Base-by-base conservation (phyloP, 2,888 invertebrate genomes). In the Crematogaster levior region DNA sequence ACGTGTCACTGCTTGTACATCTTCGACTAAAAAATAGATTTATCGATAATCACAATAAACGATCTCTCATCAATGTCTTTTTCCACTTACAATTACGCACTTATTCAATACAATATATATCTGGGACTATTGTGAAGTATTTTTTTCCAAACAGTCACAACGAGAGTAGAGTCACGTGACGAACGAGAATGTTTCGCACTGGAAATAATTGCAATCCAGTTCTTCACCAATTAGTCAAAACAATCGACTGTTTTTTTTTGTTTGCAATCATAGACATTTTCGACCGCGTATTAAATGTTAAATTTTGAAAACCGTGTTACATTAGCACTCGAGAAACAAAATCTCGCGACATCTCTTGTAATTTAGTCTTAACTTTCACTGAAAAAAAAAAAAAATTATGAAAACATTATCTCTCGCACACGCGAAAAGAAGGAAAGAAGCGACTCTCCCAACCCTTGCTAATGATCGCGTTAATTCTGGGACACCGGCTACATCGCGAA, bases 401-500 rank as follows among this genome's bases (percentile, higher is more conserved):
- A 18, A 61, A 61, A 21, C 10, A 51, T 37, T 37, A n/a, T 51
- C 34, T 30, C 51, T 34, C 10, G 12, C 53, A 3, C 37, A 10
- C 18, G n/a, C n/a, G n/a, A 3, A 70, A 24, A 24, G 4, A n/a
- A 58, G 15, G 12, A 18, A 56, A 72, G 1, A 74, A 30, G 10
- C 18, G 12, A 34, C 18, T 5, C 9, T 12, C 37, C 30, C 24
- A 7, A 58, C 12, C 34, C 43, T 34, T n/a, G 37, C 40, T 37
- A 34, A 48, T n/a, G 51, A 27, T 9, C n/a, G 65, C 15, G n/a
- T 65, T 65, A 75, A 27, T 51, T 56, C 51, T 15, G 30, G 30
- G 43, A 56, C 56, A 68, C 43, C 56, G 37, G 18, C 88, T 88
- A 88, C 88, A 86, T 87, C 88, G 85, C 86, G 89, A 84, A 70